Base-by-base conservation (phyloP, 1,140 invertebrate species). In the Leptinotarsa defecta region DNA sequence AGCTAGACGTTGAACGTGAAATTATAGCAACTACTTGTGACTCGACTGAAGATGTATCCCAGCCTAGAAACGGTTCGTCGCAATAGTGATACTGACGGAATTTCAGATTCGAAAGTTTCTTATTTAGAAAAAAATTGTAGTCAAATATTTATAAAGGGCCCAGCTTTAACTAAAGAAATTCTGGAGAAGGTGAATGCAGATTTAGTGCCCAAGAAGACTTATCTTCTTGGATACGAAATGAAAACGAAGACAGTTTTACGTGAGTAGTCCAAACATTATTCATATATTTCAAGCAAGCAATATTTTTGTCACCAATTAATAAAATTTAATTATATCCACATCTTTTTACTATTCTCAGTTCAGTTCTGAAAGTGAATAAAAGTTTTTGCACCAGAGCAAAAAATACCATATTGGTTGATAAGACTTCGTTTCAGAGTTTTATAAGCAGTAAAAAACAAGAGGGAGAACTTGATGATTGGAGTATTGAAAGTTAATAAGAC, bases 161-260 rank as follows among this genome's bases (percentile, higher is more conserved):
- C 81, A 0, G 74, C 75, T 13, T 17, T 83, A 15, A 83, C 81
- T 3, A 80, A 75, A 61, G 79, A 82, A 20, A 81, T 83, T 68
- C 68, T 83, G n/a, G 78, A 78, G 13, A 83, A 83, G 73, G 75
- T 82, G 71, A 71, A 80, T n/a, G 52, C 72, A 34, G 75, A 79
- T 4, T 79, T 81, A 71, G 77, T 83, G 73, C 77, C 77, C 4
- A 78, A 78, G n/a, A 75, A 78, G 27, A 83, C 78, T 13, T 75
- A 77, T 61, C 71, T 82, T 20, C 77, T 81, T 71, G 79, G 77
- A 13, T 77, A 81, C 63, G 76, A 78, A 67, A 76, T 77, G 65
- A 78, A 80, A 22, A 82, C 76, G 1, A 74, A 74, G 17, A 77
- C 74, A 65, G 73, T 81, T 52, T 75, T 77, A 63, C 49, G 81